phyloP scores from a whole-genome alignment of 2,113 vertebrate genomes.

The Turnix velox region DNA sequence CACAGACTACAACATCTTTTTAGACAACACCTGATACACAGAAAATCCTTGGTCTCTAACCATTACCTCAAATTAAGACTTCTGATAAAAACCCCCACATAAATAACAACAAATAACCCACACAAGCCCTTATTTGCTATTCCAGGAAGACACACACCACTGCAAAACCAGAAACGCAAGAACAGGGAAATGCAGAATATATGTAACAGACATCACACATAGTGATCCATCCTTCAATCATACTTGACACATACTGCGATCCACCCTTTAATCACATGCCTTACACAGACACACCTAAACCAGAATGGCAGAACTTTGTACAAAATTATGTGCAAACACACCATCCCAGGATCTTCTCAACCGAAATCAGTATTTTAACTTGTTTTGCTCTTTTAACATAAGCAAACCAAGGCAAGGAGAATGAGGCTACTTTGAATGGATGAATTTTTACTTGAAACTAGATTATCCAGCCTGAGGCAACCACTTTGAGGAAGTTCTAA shows the following conservation, averaged over 20 bases:
- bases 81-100: neutral
- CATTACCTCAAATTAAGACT: neutral
- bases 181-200: neutral
- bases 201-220: neutral
- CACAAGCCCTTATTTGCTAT: neutral
- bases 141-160: neutral
- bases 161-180: neutral
- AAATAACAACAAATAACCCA: neutral
- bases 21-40: neutral
- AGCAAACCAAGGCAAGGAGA: neutral
- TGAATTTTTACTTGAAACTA: neutral
- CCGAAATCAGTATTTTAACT: neutral
- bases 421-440: neutral
- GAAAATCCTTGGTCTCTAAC: neutral
- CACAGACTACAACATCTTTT: neutral
- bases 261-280: neutral
- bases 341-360: neutral
- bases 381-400: neutral
- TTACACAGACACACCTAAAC: neutral
- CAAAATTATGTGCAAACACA: neutral
- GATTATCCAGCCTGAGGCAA: neutral
- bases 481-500: neutral
- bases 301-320: neutral
- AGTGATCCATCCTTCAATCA: neutral
- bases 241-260: accelerated